Conservation (phyloP, 2,888 invertebrate species). For the Archaeoteleia sp. region DNA sequence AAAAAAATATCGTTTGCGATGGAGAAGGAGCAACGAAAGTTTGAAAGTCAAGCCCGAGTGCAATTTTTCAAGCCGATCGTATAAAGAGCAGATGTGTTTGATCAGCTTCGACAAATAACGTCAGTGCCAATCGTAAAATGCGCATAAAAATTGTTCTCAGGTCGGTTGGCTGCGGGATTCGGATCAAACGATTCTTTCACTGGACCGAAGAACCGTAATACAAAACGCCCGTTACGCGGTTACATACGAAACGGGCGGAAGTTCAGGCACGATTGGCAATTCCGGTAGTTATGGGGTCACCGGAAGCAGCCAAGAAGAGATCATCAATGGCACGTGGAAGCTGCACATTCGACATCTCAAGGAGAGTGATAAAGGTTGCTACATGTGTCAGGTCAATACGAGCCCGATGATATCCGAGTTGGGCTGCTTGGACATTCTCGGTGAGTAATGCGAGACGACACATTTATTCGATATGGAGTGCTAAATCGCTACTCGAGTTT, state of each 20-base stretch:
- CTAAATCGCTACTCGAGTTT: too few species aligned
- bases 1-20: not conserved
- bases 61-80: constrained; percentile 30
- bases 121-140: constrained; percentile 27
- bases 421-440: constrained; percentile 91
- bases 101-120: constrained; percentile 36
- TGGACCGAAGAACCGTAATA: constrained; percentile 89
- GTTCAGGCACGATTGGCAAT: constrained; percentile 63
- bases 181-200: constrained; percentile 91
- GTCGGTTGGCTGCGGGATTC: constrained; percentile 93
- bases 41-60: not conserved
- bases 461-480: too few species aligned
- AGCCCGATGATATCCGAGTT: constrained; percentile 90
- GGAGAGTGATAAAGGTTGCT: constrained; percentile 89
- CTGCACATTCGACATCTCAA: constrained; percentile 88
- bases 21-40: constrained; percentile 23
- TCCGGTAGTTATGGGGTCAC: constrained; percentile 80
- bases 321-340: constrained; percentile 89
- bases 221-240: constrained; percentile 90
- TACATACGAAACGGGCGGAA: constrained; percentile 82
- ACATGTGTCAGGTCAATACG: constrained; percentile 95
- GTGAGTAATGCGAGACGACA: constrained; percentile 75
- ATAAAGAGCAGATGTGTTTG: constrained; percentile 38
- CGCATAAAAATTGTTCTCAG: constrained; percentile 75
- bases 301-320: constrained; percentile 86